A percentile compares a stretch with the other conserved stretches of the same genome.
These are phyloP conservation scores for Habropoda laboriosa DNA, from an alignment of 1,140 invertebrate genomes.

Conservation along the genomic window DNA sequence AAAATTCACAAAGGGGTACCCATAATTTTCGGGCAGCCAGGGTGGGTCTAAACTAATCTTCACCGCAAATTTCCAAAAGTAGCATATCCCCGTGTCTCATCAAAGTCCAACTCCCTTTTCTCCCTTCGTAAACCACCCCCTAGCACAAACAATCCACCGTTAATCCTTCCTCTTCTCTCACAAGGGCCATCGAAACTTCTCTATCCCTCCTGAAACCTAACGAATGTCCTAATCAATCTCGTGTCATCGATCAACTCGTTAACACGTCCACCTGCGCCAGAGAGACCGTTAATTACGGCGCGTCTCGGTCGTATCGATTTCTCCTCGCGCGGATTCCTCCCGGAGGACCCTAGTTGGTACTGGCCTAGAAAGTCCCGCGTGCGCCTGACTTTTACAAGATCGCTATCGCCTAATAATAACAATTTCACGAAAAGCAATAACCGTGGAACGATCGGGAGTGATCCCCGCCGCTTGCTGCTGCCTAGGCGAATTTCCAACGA, in stretches of 20 bases:
- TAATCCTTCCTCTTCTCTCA: background rate
- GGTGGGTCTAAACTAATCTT: too few species aligned
- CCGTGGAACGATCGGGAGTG: slow-evolving; percentile 53
- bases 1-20: too few species aligned
- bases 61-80: too few species aligned
- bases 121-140: too few species aligned
- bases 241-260: background rate
- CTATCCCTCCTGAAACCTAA: background rate
- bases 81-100: too few species aligned
- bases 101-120: too few species aligned
- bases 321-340: background rate
- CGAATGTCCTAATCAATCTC: background rate
- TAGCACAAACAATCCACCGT: background rate
- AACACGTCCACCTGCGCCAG: slow-evolving; percentile 15
- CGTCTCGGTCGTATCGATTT: background rate
- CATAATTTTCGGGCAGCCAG: too few species aligned
- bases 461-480: slow-evolving; percentile 14
- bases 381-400: slow-evolving; percentile 59
- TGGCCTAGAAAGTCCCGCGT: slow-evolving; percentile 62
- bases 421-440: slow-evolving; percentile 71
- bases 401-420: slow-evolving; percentile 68
- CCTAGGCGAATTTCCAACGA: slow-evolving; percentile 28
- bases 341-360: slow-evolving; percentile 7
- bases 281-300: background rate
- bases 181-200: background rate